A percentile compares a stretch with the other conserved stretches of the same genome.
These are phyloP conservation scores for Elaeidobius kamerunicus DNA, from an alignment of 2,888 invertebrate genomes.

Conservation along the genomic window DNA sequence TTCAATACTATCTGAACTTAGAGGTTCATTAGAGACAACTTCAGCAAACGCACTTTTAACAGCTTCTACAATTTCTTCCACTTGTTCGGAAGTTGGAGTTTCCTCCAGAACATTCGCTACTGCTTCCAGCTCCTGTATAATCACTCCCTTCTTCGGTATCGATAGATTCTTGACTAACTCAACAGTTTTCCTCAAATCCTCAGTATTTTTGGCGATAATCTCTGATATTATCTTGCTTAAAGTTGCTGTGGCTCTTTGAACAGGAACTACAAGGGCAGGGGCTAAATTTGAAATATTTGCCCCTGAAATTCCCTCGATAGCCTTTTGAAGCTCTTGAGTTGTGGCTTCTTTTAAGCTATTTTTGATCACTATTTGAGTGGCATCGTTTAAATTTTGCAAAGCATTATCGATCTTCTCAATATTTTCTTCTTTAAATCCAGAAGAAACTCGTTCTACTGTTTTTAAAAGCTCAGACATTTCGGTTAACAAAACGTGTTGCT, in stretches of 20 bases:
- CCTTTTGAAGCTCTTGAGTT: conserved; percentile 6
- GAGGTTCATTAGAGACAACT: background rate
- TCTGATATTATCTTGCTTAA: conserved; percentile 24
- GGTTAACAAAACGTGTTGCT: conserved; percentile 26
- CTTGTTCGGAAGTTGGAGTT: conserved; percentile 5
- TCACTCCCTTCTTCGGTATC: background rate
- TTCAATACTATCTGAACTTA: conserved; percentile 1
- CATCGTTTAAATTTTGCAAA: conserved; percentile 21
- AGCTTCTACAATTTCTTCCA: conserved; percentile 11
- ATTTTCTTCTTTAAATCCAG: conserved; percentile 21
- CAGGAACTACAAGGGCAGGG: conserved; percentile 20
- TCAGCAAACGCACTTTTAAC: conserved; percentile 3
- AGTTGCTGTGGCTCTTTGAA: conserved; percentile 27
- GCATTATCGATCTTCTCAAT: conserved; percentile 20
- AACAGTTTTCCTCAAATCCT: conserved; percentile 11
- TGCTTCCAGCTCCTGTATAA: conserved; percentile 10
- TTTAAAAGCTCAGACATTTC: conserved; percentile 25
- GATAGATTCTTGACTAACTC: background rate
- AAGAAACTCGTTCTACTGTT: conserved; percentile 11
- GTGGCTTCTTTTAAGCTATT: conserved; percentile 9
- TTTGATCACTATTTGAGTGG: conserved; percentile 18
- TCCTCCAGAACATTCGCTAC: conserved; percentile 6
- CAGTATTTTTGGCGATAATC: conserved; percentile 15
- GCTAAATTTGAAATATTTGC: conserved; percentile 15
- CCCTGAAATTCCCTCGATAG: conserved; percentile 1